Conservation (phyloP, 1,140 invertebrate species). For the Oscheius sp. region DNA sequence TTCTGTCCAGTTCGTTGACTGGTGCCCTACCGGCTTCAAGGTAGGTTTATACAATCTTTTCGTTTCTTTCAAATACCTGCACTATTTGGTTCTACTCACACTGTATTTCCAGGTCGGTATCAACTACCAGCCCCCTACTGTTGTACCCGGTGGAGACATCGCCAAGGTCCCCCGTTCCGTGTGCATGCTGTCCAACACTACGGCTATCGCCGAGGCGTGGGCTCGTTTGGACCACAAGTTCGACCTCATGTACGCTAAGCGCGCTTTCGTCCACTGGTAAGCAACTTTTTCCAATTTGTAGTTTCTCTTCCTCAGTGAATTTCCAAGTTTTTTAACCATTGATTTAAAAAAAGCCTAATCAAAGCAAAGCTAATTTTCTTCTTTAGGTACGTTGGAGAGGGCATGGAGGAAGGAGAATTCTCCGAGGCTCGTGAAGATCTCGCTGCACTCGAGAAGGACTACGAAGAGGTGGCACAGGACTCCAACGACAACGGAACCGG, state of each 20-base stretch:
- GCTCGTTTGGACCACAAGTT: slow-evolving; percentile 67
- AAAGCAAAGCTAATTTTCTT: no score
- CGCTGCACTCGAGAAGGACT: slow-evolving; percentile 70
- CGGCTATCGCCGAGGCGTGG: slow-evolving; percentile 71
- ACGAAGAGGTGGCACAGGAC: slow-evolving; percentile 62
- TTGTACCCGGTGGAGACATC: slow-evolving; percentile 58
- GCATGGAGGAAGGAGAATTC: slow-evolving; percentile 77
- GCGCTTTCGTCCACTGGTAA: slow-evolving; percentile 76
- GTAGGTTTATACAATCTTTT: no score
- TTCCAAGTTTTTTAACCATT: no score
- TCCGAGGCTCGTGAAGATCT: slow-evolving; percentile 74
- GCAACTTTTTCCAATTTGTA: slow-evolving; percentile 1
- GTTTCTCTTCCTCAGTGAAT: no score
- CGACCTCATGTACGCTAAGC: slow-evolving; percentile 73
- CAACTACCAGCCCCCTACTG: slow-evolving; percentile 56
- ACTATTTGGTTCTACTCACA: not conserved
- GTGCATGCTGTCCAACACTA: slow-evolving; percentile 79
- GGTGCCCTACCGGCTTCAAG: slow-evolving; percentile 71
- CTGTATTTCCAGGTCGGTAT: slow-evolving; percentile 51
- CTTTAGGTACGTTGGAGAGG: slow-evolving; percentile 73
- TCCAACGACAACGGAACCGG: slow-evolving; percentile 38
- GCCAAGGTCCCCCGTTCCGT: slow-evolving; percentile 63
- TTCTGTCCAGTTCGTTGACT: slow-evolving; percentile 83
- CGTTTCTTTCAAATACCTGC: no score
- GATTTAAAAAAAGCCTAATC: no score